Conservation (phyloP, 2,888 invertebrate species). For the Eupithecia centaureata region DNA sequence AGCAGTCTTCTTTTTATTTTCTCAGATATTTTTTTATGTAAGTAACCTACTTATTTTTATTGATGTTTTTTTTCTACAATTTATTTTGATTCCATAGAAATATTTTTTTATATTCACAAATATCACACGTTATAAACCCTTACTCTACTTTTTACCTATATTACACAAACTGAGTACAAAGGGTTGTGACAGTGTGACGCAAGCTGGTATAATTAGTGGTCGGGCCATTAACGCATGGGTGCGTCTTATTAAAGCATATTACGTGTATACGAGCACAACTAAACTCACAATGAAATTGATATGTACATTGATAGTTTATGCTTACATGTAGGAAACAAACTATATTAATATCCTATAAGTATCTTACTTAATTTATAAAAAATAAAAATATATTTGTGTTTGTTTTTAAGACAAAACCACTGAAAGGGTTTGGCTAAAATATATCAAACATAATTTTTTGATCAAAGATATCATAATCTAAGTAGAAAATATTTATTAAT, state of each 20-base stretch:
- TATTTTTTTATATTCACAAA: too few species aligned
- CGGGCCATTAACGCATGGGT: conserved; percentile 55
- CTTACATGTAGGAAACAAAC: background rate
- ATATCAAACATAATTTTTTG: background rate
- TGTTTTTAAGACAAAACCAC: background rate
- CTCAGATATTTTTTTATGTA: too few species aligned
- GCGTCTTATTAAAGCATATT: conserved; percentile 51
- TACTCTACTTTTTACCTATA: background rate
- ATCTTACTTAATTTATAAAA: background rate
- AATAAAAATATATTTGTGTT: too few species aligned
- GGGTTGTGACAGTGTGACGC: conserved; percentile 37
- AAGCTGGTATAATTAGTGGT: conserved; percentile 50
- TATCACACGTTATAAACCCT: too few species aligned
- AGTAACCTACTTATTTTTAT: too few species aligned
- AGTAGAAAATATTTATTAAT: too few species aligned
- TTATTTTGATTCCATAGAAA: too few species aligned
- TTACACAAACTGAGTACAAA: conserved; percentile 15
- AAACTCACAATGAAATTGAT: conserved; percentile 25
- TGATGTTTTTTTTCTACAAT: too few species aligned
- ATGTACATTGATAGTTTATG: background rate
- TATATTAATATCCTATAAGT: background rate
- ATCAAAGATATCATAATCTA: too few species aligned
- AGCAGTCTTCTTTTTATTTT: too few species aligned
- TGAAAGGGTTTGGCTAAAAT: background rate
- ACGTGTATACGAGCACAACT: conserved; percentile 31